These are phyloP conservation scores for Bombus turneri DNA, from an alignment of 1,140 invertebrate species.

Conservation along the genomic window DNA sequence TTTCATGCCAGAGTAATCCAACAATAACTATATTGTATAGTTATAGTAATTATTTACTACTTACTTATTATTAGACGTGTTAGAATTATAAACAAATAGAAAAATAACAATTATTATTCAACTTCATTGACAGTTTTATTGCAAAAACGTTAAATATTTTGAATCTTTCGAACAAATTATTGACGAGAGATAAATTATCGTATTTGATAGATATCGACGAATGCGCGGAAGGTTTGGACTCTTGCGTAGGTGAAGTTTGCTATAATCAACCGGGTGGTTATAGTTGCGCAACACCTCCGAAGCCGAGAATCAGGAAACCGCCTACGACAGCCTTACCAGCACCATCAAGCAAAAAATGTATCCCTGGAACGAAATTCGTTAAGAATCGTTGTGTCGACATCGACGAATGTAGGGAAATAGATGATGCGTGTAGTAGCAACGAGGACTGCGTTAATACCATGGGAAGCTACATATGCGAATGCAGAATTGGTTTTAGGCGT, in stretches of 20 bases:
- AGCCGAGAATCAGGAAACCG: conserved; percentile 69
- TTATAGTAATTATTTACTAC: not conserved
- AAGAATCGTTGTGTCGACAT: conserved; percentile 84
- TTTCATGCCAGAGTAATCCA: not conserved
- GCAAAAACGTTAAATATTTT: not conserved
- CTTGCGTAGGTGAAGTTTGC: conserved; percentile 80
- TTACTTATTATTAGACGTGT: not conserved
- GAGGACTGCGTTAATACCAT: conserved; percentile 82
- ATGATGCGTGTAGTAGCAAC: conserved; percentile 82
- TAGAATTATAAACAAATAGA: not conserved
- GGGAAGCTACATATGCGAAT: conserved; percentile 83
- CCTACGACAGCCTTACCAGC: conserved; percentile 44
- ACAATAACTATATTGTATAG: not conserved
- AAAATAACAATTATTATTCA: no score
- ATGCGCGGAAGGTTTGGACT: conserved; percentile 76
- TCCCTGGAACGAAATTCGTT: conserved; percentile 65
- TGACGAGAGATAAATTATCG: not conserved
- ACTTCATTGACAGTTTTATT: not conserved
- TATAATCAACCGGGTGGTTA: conserved; percentile 84
- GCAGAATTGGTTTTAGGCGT: conserved; percentile 82
- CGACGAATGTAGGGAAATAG: conserved; percentile 85
- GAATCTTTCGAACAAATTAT: not conserved
- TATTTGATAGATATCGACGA: conserved; percentile 83
- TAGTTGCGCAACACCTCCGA: conserved; percentile 81
- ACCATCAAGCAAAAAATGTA: conserved; percentile 52